Evolutionary conservation across 2,113 vertebrate species (phyloP), one percentile per base, ranked within the genome.

Genomic region (Danionella cerebrum): DNA sequence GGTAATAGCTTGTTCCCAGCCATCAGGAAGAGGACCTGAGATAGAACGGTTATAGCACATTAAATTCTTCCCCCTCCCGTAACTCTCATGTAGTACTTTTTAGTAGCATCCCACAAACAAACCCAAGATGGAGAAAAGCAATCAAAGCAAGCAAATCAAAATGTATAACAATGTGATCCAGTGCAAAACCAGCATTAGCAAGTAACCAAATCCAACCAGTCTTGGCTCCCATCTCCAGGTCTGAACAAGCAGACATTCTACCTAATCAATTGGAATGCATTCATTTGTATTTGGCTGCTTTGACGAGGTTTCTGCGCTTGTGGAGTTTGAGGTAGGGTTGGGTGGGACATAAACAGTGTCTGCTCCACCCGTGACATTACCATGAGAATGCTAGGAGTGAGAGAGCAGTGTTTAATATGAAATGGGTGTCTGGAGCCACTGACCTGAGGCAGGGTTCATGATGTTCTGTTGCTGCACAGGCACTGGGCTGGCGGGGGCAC

Each of bases 1-100:
- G 86, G 96, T 98, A 82, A 97, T 90, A 71, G 93, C 93, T 89
- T 98, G 96, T 85, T 98, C 96, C 96, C 96, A 98, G 88, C 93
- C 93, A 50, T 98, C 96, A 84, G 96, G 95, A 79, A 98, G 92
- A 85, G 96, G 88, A 88, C 94, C 96, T 98, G 86, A 67, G 84
- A 63, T 53, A 69, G 81, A 72, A 84, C 82, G 87, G 78, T 77
- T 79, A 57, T 25, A 16, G 8, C 33, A 53, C 14, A 53, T 14
- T 12, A n/a, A 52, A 52, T 52, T 52, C n/a, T n/a, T n/a, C n/a
- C n/a, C n/a, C n/a, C n/a, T n/a, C n/a, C n/a, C n/a, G n/a, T n/a
- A 53, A 33, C 12, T 4, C 4, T 33, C 29, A 12, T 33, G 14
- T 33, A 6, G 14, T 3, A 52, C 29, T 33, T 18, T 31, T 52